These are phyloP conservation scores for Adela reaumurella DNA, from an alignment of 2,888 invertebrate species.

Conservation along the genomic window DNA sequence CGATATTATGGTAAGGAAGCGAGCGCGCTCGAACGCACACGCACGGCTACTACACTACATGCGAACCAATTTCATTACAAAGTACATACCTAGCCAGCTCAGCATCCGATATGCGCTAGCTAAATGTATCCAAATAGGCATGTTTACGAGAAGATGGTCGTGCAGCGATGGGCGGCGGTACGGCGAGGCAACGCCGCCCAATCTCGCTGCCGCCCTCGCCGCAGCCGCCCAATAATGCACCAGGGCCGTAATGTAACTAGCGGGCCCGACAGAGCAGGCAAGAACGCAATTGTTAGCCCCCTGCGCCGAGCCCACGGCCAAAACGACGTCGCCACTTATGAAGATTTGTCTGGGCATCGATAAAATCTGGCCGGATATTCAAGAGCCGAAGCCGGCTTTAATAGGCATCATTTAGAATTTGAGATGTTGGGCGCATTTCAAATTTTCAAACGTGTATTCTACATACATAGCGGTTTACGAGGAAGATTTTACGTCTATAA, in stretches of 20 bases:
- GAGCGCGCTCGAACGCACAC: too few species aligned
- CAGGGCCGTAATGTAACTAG: not conserved
- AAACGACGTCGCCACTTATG: not conserved
- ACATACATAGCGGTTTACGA: too few species aligned
- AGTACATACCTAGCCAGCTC: not conserved
- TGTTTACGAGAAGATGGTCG: not conserved
- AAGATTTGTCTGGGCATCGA: not conserved
- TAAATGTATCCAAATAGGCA: slow-evolving; percentile 40
- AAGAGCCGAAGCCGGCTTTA: not conserved
- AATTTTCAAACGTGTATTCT: too few species aligned
- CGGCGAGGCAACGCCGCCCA: not conserved
- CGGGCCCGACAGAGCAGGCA: too few species aligned
- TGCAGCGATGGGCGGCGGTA: not conserved
- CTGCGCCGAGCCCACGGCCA: not conserved
- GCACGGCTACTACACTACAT: too few species aligned
- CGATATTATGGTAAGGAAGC: too few species aligned
- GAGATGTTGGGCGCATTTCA: not conserved
- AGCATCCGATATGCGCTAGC: slow-evolving; percentile 21
- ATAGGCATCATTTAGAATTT: not conserved
- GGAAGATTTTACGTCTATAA: too few species aligned
- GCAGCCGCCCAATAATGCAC: not conserved
- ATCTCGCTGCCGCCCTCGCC: not conserved
- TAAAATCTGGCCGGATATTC: not conserved
- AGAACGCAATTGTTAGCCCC: not conserved
- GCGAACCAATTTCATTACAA: not conserved